Conservation (phyloP, 2,113 vertebrate species). For the Panthera leo region DNA sequence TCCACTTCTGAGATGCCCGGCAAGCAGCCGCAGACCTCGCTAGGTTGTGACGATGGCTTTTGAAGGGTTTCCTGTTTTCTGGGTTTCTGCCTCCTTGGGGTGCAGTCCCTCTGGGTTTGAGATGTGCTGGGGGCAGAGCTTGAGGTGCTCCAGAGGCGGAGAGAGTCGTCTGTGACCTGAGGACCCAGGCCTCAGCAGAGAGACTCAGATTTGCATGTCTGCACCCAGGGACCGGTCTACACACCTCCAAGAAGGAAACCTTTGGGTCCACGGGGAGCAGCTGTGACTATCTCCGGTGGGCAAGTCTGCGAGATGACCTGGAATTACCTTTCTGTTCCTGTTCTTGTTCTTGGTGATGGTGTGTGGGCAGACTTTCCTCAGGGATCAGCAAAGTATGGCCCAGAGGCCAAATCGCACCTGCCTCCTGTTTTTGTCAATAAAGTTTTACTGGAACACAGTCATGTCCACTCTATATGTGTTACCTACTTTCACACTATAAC, state of each 20-base stretch:
- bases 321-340: not conserved
- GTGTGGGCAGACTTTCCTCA: not conserved
- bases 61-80: not conserved
- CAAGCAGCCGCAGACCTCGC: fast-evolving
- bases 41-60: not conserved
- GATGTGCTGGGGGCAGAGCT: not conserved
- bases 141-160: not conserved
- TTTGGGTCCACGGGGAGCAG: too few relatives aligned
- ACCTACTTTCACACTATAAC: not conserved
- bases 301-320: not conserved
- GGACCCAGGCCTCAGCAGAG: not conserved
- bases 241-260: not conserved
- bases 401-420: not conserved
- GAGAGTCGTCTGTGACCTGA: not conserved
- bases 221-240: not conserved
- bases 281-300: fast-evolving
- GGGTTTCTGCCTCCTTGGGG: not conserved
- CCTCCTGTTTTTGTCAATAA: not conserved
- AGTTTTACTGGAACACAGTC: not conserved
- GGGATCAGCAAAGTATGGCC: not conserved
- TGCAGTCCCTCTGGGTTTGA: not conserved
- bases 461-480: not conserved
- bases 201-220: not conserved
- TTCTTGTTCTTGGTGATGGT: not conserved
- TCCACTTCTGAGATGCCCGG: not conserved